Percentiles rank a stretch among this genome's conserved stretches.
These are phyloP conservation scores for Junonia oenone DNA, from an alignment of 2,888 invertebrate genomes.

Conservation along the genomic window DNA sequence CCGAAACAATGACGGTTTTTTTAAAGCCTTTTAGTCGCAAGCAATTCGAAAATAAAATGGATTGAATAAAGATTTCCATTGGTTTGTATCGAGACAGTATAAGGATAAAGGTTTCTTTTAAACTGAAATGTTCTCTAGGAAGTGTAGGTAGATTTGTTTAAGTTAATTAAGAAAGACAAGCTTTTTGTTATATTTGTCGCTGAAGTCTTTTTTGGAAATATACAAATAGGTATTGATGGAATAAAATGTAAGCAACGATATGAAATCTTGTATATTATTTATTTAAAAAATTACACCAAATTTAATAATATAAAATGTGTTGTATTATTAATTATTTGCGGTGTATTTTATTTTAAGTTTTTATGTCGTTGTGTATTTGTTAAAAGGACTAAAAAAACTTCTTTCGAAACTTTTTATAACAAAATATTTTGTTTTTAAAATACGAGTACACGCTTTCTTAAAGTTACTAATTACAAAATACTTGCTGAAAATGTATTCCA, in stretches of 20 bases:
- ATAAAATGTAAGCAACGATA: background rate
- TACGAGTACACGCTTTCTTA: no score
- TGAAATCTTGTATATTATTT: background rate
- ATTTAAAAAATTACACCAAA: background rate
- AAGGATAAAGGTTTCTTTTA: background rate
- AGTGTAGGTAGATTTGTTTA: background rate
- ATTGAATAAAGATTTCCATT: conserved; percentile 3
- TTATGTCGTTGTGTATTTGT: no score
- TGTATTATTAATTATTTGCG: background rate
- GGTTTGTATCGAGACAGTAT: background rate
- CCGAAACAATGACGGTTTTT: conserved; percentile 60
- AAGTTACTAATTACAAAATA: background rate
- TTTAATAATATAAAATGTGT: background rate
- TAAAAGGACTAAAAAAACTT: no score
- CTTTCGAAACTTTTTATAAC: no score
- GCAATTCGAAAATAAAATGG: conserved; percentile 50
- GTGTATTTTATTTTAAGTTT: no score
- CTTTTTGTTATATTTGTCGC: background rate
- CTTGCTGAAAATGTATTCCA: background rate
- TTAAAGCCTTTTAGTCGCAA: conserved; percentile 50
- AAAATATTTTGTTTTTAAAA: no score
- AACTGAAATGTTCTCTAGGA: background rate
- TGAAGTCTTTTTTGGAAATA: no score
- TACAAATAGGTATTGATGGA: background rate
- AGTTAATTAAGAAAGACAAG: background rate